Evolutionary conservation across 1,140 invertebrate species (phyloP), one percentile per base, ranked within the genome.

Genomic region (Drosophila grimshawi): DNA sequence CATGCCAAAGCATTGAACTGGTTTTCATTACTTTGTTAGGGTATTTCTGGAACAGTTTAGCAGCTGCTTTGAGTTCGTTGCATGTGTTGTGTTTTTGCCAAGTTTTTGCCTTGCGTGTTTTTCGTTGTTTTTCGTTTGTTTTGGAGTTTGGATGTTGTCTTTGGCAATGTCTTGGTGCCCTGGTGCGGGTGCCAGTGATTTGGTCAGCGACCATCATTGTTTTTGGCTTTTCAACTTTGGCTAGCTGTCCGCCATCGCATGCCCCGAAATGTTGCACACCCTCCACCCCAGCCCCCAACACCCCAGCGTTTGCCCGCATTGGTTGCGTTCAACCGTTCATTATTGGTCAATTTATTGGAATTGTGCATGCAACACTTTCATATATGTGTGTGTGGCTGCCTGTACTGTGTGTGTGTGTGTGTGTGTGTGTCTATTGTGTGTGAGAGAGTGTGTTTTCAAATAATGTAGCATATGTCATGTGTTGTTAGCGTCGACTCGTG

Each of bases 311-410:
- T 57, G 43, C 67, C 49, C 43, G 52, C 65, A 52, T 46, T 57
- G 70, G 67, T 69, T 82, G 81, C 74, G 73, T 86, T 83, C 66
- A 81, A 90, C 75, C 86, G 80, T 90, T 90, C 82, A 90, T 90
- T 90, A 86, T 90, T 90, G 88, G 88, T 90, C 88, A 90, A 90
- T 90, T 90, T 90, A 90, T 90, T 90, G 88, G 88, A 90, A 86
- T 90, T 86, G 86, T 86, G 78, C 80, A 86, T 81, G 78, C 73
- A 66, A 51, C 76, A 75, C 57, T 48, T 11, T 39, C 55, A 4
- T 60, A 46, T 19, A 4, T 57, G 39, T 49, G 43, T 57, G 49
- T 71, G 46, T 71, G 29, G 19, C 19, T 59, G 11, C 32, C 11
- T 8, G 6, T 41, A 10, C n/a, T 45, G 27, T 57, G 41, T 70